Conservation (phyloP, 2,797 vertebrate species). For the Lutjanus campechanus region DNA sequence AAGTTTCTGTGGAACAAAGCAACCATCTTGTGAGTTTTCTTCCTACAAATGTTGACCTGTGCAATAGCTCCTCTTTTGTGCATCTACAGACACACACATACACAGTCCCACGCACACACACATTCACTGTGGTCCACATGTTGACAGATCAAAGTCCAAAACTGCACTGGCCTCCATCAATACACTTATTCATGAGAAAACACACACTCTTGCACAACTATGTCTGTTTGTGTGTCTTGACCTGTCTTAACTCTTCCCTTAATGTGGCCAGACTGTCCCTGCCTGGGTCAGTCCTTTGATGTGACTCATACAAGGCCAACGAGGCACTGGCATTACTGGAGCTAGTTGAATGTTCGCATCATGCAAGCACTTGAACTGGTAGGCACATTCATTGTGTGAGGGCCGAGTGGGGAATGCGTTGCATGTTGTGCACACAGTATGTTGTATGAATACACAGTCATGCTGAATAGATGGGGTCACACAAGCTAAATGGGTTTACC, state of each 20-base stretch:
- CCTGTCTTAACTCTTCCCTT: constrained; percentile 61
- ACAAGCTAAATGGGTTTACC: constrained; percentile 21
- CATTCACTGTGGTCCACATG: constrained; percentile 26
- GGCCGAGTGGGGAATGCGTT: neutral
- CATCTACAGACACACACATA: neutral
- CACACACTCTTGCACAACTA: constrained; percentile 17
- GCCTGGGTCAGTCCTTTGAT: constrained; percentile 59
- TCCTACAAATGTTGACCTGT: constrained; percentile 27
- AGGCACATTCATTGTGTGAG: constrained; percentile 54
- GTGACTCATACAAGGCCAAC: constrained; percentile 44
- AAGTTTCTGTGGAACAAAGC: constrained; percentile 8
- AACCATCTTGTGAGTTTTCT: constrained; percentile 23
- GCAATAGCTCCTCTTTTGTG: neutral
- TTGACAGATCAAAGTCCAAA: constrained; percentile 79
- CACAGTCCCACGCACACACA: constrained; percentile 13
- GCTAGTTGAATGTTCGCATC: constrained; percentile 65
- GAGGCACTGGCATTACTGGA: constrained; percentile 40
- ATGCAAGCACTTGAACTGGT: constrained; percentile 43
- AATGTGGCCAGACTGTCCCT: constrained; percentile 47
- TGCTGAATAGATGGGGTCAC: constrained; percentile 31
- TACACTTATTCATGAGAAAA: constrained; percentile 65
- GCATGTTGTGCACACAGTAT: constrained; percentile 33
- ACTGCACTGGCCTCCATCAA: constrained; percentile 60
- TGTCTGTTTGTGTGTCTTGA: constrained; percentile 33
- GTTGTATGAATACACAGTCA: constrained; percentile 47